Conservation (phyloP, 35 echinoderm and acorn worm genomes). For the Ophioderma brevispina region DNA sequence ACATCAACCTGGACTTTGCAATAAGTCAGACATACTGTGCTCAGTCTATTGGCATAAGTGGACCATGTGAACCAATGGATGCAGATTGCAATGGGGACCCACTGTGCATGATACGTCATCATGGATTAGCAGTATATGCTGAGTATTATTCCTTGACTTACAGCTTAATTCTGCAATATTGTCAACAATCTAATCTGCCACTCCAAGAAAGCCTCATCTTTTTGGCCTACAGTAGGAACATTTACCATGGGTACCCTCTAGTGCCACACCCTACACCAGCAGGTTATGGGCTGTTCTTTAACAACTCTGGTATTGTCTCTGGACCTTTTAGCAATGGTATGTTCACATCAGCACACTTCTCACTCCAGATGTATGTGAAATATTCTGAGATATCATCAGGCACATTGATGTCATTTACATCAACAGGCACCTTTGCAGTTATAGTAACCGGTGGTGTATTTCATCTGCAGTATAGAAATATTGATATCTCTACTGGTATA, state of each 20-base stretch:
- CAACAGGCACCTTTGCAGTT: slow-evolving; percentile 56
- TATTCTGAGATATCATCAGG: slow-evolving; percentile 30
- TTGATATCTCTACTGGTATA: slow-evolving; percentile 47
- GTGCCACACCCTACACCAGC: slow-evolving; percentile 21
- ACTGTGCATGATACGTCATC: slow-evolving; percentile 52
- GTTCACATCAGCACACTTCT: slow-evolving; percentile 14
- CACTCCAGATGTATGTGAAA: slow-evolving; percentile 70
- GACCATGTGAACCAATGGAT: slow-evolving; percentile 54
- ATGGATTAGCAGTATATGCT: slow-evolving; percentile 59
- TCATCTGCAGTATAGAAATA: slow-evolving; percentile 42
- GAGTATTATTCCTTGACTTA: slow-evolving; percentile 38
- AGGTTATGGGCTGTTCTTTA: slow-evolving; percentile 69
- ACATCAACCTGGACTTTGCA: slow-evolving; percentile 67
- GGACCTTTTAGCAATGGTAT: slow-evolving; percentile 23
- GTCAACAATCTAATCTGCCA: slow-evolving; percentile 23
- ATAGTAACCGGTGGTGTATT: slow-evolving; percentile 42
- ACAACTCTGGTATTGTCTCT: slow-evolving; percentile 56
- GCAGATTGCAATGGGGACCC: slow-evolving; percentile 46
- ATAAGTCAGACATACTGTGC: slow-evolving; percentile 23
- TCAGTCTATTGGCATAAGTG: slow-evolving; percentile 64
- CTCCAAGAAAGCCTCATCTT: slow-evolving; percentile 45
- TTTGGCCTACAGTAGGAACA: not conserved
- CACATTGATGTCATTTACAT: slow-evolving; percentile 61
- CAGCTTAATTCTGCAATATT: slow-evolving; percentile 31
- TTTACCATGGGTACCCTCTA: slow-evolving; percentile 3